Conservation (phyloP, 2,797 vertebrate genomes). For the Cossypha caffra region DNA sequence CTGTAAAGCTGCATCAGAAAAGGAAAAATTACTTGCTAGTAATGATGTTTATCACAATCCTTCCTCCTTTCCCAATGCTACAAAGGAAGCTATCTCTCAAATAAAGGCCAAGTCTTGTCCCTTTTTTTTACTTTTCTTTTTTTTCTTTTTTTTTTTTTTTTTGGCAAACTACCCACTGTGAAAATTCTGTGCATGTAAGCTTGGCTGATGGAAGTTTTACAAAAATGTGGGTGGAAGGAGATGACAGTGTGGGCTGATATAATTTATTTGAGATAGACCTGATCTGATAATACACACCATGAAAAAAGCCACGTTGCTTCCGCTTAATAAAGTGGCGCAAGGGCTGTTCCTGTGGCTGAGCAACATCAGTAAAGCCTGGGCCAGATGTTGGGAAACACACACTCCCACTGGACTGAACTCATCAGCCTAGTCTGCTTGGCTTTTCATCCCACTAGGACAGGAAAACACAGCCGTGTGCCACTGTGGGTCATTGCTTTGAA, state of each 20-base stretch:
- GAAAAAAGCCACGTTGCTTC: neutral
- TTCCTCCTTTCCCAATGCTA: conserved; percentile 10
- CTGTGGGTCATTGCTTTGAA: conserved; percentile 19
- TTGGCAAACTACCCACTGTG: neutral
- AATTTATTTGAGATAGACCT: neutral
- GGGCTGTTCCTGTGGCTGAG: neutral
- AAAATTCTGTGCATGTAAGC: neutral
- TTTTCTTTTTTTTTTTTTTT: neutral
- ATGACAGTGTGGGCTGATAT: neutral
- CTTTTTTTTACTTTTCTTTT: neutral
- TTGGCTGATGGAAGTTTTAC: neutral
- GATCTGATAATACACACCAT: neutral
- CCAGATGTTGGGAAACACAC: neutral
- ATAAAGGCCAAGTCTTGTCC: neutral
- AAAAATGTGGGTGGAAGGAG: neutral
- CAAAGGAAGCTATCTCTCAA: conserved; percentile 35
- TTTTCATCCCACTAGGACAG: conserved; percentile 43
- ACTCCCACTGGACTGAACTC: conserved; percentile 24
- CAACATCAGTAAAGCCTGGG: neutral
- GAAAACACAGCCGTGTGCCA: conserved; percentile 1
- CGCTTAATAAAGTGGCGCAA: accelerated
- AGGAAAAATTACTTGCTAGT: conserved; percentile 55
- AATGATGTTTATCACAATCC: conserved; percentile 55
- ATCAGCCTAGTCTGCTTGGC: neutral
- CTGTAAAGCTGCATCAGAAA: conserved; percentile 48